A percentile compares a stretch with the other conserved stretches of the same genome.
These are phyloP conservation scores for Dichetophora obliterata DNA, from an alignment of 2,888 invertebrate species.

Conservation along the genomic window DNA sequence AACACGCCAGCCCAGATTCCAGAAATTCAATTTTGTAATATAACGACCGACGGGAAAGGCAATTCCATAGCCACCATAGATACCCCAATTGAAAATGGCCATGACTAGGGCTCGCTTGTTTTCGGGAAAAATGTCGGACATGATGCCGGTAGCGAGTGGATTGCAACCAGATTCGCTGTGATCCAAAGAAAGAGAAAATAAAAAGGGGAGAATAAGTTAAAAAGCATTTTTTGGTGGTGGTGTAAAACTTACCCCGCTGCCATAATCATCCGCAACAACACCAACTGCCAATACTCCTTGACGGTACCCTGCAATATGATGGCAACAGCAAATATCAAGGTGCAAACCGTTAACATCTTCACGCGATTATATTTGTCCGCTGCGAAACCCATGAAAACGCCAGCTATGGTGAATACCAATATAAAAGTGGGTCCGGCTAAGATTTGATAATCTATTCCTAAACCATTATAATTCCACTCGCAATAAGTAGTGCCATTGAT, in stretches of 20 bases:
- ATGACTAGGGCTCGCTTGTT: slow-evolving; percentile 88
- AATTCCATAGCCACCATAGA: slow-evolving; percentile 93
- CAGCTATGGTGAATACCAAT: slow-evolving; percentile 89
- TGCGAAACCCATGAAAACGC: slow-evolving; percentile 85
- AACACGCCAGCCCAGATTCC: slow-evolving; percentile 85
- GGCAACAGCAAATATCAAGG: slow-evolving; percentile 84
- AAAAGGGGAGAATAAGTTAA: not conserved
- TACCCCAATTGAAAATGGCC: slow-evolving; percentile 96
- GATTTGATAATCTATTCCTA: slow-evolving; percentile 92
- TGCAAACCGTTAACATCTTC: slow-evolving; percentile 81
- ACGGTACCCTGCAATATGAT: slow-evolving; percentile 89
- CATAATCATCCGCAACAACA: slow-evolving; percentile 85
- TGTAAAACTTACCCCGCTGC: slow-evolving; percentile 79
- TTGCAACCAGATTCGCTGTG: slow-evolving; percentile 87
- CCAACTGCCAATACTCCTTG: slow-evolving; percentile 90
- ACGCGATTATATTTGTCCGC: slow-evolving; percentile 86
- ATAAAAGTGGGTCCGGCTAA: slow-evolving; percentile 94
- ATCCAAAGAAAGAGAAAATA: not conserved
- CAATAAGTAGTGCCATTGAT: slow-evolving; percentile 84
- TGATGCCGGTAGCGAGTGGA: slow-evolving; percentile 86
- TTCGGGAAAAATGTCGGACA: slow-evolving; percentile 85
- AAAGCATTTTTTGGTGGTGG: not conserved
- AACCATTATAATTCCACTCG: slow-evolving; percentile 93
- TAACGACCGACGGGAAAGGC: slow-evolving; percentile 93
- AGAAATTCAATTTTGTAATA: slow-evolving; percentile 80